phyloP scores from a whole-genome alignment of 1,140 invertebrate genomes.

The Plutomurus gul region DNA sequence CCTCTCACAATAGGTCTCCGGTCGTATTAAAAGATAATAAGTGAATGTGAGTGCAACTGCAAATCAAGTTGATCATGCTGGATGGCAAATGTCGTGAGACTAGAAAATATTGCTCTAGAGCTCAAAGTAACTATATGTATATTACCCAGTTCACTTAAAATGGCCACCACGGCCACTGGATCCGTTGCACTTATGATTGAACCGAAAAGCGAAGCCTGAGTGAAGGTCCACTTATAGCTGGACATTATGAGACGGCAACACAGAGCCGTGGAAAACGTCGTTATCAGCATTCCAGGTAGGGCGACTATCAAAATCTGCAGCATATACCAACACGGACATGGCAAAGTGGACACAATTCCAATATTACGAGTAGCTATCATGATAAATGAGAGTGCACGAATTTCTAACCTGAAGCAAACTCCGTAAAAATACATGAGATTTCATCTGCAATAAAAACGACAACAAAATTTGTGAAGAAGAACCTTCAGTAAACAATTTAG shows the following conservation, averaged over 20 bases:
- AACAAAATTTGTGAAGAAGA: neutral
- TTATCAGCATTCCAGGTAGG: conserved; percentile 53
- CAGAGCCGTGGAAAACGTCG: conserved; percentile 56
- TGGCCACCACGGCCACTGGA: conserved; percentile 60
- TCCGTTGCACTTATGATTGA: conserved; percentile 60
- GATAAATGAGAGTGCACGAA: neutral
- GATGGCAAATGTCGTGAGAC: too few species aligned
- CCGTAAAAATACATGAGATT: conserved; percentile 59
- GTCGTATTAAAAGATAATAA: too few species aligned
- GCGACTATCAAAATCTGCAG: conserved; percentile 37
- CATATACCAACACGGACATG: neutral
- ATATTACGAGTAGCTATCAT: neutral
- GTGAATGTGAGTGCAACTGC: too few species aligned
- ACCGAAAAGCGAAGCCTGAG: conserved; percentile 57
- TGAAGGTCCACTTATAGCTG: conserved; percentile 53
- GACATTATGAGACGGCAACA: conserved; percentile 55
- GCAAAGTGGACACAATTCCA: conserved; percentile 35
- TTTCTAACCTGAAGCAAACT: conserved; percentile 53
- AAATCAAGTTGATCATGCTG: too few species aligned
- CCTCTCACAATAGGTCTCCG: too few species aligned
- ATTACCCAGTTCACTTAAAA: conserved; percentile 59
- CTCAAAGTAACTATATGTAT: too few species aligned
- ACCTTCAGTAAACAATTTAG: neutral
- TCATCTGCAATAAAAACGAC: conserved; percentile 52
- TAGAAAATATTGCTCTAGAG: too few species aligned